Evolutionary conservation across 2,888 invertebrate genomes (phyloP).

Genomic region (Cryptocheilus praepositus): DNA sequence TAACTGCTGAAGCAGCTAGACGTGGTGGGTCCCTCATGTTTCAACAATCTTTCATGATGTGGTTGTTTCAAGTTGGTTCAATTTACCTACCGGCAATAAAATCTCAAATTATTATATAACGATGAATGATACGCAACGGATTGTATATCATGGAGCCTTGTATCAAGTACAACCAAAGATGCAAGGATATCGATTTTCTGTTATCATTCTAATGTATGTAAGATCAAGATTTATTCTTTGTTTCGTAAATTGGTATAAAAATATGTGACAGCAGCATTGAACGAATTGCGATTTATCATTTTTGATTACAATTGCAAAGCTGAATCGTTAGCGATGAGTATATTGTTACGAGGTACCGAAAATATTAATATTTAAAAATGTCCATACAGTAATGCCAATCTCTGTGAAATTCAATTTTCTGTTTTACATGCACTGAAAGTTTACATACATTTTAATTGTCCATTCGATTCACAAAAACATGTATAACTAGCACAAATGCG

Average conservation of each 20-base stretch:
- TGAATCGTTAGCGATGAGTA: conserved; percentile 6
- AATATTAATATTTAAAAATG: conserved; percentile 2
- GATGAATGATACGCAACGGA: conserved; percentile 21
- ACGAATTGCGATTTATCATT: background rate
- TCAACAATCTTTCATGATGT: conserved; percentile 35
- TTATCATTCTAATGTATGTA: conserved; percentile 1
- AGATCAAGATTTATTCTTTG: conserved; percentile 6
- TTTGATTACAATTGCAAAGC: background rate
- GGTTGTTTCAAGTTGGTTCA: conserved; percentile 36
- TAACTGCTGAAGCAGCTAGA: conserved; percentile 52
- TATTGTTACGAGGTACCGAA: conserved; percentile 1
- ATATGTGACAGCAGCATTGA: conserved; percentile 8
- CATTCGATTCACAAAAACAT: too few relatives aligned
- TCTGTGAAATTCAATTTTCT: conserved; percentile 4
- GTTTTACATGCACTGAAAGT: conserved; percentile 1
- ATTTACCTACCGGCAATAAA: conserved; percentile 29
- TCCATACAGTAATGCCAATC: conserved; percentile 2
- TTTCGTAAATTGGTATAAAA: background rate
- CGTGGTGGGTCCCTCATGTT: conserved; percentile 49
- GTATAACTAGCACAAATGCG: too few relatives aligned
- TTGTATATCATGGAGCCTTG: conserved; percentile 37
- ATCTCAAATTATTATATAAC: conserved; percentile 15
- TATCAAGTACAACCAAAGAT: conserved; percentile 56
- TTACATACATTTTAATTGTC: background rate
- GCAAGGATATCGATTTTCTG: conserved; percentile 37